phyloP scores from a whole-genome alignment of 1,140 invertebrate genomes.

The Drosophila nigrodunni region DNA sequence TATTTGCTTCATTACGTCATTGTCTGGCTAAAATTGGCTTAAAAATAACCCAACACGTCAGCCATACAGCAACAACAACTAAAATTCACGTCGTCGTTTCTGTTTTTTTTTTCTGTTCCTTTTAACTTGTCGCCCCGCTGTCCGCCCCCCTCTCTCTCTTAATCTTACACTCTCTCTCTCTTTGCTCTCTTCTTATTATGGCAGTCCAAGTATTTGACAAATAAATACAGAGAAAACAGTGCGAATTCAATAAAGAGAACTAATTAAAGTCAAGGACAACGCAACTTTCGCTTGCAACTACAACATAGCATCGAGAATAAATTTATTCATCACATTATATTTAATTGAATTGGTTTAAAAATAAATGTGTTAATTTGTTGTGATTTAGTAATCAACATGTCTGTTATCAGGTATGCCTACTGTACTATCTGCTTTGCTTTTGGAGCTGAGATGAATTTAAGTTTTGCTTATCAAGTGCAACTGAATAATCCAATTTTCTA shows the following conservation, averaged over 20 bases:
- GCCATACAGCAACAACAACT: conserved; percentile 57
- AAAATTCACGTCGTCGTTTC: conserved; percentile 42
- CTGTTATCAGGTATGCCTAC: neutral
- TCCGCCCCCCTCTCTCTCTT: neutral
- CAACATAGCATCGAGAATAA: conserved; percentile 5
- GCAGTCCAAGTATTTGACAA: conserved; percentile 34
- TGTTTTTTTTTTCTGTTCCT: conserved; percentile 33
- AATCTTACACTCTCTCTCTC: no score
- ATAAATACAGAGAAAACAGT: conserved; percentile 33
- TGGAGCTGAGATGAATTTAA: neutral
- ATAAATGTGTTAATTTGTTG: neutral
- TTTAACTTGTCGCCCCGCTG: conserved; percentile 44
- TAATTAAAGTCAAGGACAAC: conserved; percentile 66
- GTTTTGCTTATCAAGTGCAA: conserved; percentile 28
- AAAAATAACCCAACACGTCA: conserved; percentile 82
- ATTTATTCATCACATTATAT: conserved; percentile 3
- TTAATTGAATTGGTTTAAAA: neutral
- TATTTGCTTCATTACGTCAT: conserved; percentile 74
- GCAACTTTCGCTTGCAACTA: conserved; percentile 35
- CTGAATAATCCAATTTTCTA: conserved; percentile 49
- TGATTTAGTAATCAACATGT: neutral
- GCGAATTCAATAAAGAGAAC: conserved; percentile 52
- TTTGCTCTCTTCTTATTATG: neutral
- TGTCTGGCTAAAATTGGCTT: conserved; percentile 72
- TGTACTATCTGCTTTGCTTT: conserved; percentile 7